Evolutionary conservation across 2,888 invertebrate genomes (phyloP).

Genomic region (Ischnura elegans): DNA sequence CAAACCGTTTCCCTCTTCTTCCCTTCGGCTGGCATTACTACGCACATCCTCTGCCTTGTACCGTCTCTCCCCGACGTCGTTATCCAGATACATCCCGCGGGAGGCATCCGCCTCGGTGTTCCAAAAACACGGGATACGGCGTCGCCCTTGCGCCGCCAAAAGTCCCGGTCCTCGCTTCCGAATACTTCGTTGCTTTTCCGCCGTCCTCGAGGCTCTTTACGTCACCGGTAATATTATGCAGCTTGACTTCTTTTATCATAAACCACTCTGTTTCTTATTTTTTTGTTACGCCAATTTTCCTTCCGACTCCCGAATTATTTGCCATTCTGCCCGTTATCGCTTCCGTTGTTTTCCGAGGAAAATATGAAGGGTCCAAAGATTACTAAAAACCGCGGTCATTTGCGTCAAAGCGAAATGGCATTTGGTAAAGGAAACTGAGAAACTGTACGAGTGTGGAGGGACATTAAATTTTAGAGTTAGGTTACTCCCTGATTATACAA

Average conservation of each 20-base stretch:
- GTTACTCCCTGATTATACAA: too few relatives aligned
- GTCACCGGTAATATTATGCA: not conserved
- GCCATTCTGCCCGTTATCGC: not conserved
- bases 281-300: not conserved
- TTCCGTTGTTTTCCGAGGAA: not conserved
- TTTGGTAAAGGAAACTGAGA: too few relatives aligned
- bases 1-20: not conserved
- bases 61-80: conserved; percentile 11
- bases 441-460: too few relatives aligned
- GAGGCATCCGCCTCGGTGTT: conserved; percentile 51
- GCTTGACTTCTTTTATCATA: not conserved
- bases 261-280: not conserved
- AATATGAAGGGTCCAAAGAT: too few relatives aligned
- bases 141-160: not conserved
- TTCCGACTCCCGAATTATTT: not conserved
- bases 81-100: conserved; percentile 59
- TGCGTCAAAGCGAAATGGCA: too few relatives aligned
- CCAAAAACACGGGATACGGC: conserved; percentile 38
- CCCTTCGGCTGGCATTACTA: not conserved
- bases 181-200: not conserved
- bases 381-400: too few relatives aligned
- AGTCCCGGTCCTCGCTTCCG: not conserved
- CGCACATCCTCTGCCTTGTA: not conserved
- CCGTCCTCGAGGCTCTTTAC: not conserved
- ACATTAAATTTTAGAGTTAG: too few relatives aligned